A percentile compares a stretch with the other conserved stretches of the same genome.
These are phyloP conservation scores for Neolamprologus caudopunctatus DNA, from an alignment of 2,113 vertebrate genomes.

Conservation along the genomic window DNA sequence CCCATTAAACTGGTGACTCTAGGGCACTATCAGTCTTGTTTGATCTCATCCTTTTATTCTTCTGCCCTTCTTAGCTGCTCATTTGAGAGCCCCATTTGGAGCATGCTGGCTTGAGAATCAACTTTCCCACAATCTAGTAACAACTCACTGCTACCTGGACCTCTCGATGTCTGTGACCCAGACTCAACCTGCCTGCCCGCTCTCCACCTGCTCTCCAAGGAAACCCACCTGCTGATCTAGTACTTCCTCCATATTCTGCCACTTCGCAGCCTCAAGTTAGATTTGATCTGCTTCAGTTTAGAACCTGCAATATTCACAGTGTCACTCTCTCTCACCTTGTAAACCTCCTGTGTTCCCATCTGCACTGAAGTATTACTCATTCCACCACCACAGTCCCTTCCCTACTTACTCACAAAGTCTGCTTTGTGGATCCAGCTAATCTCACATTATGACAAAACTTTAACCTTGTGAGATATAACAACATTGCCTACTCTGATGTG, in stretches of 20 bases:
- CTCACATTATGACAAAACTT: background rate
- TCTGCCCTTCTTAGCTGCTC: background rate
- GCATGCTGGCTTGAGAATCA: background rate
- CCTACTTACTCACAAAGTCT: background rate
- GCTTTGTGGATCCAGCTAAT: background rate
- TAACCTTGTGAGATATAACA: background rate
- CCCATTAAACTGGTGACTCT: background rate
- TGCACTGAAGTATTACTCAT: background rate
- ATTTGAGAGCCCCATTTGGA: background rate
- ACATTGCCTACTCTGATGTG: background rate
- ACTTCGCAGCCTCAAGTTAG: background rate
- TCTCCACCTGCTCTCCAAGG: background rate
- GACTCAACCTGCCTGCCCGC: background rate
- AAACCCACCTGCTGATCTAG: background rate
- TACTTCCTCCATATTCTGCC: background rate
- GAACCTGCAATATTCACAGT: background rate
- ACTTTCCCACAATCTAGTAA: background rate
- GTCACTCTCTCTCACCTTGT: background rate
- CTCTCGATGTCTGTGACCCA: background rate
- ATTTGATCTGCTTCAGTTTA: background rate
- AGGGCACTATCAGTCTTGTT: background rate
- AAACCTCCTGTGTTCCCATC: background rate
- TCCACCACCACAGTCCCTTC: background rate
- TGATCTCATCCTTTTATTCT: background rate
- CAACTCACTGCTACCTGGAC: background rate